These are phyloP conservation scores for Ormyrus thymus DNA, from an alignment of 2,888 invertebrate genomes.

Conservation along the genomic window DNA sequence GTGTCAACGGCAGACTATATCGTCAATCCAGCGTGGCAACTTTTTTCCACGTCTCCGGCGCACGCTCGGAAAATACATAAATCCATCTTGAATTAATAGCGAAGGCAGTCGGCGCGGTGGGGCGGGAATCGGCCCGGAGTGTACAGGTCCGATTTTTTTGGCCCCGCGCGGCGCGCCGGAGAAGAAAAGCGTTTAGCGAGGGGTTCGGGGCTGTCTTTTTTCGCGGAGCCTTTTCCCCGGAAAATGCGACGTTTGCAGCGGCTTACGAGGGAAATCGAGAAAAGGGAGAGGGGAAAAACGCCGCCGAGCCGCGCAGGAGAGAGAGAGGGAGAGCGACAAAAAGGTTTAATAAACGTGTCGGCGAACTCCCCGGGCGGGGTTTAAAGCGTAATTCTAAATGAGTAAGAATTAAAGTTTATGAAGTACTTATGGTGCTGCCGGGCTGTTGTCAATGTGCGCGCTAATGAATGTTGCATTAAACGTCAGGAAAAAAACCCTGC, in stretches of 20 bases:
- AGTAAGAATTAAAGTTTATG: conserved; percentile 39
- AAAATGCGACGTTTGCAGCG: conserved; percentile 43
- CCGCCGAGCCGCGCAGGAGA: not conserved
- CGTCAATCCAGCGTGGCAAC: not conserved
- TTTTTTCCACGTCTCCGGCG: not conserved
- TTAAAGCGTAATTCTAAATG: conserved; percentile 24
- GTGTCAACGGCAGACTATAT: conserved; percentile 2
- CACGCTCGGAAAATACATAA: not conserved
- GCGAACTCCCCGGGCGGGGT: conserved; percentile 6
- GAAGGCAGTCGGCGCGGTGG: not conserved
- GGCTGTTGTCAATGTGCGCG: conserved; percentile 13
- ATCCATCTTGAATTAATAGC: conserved; percentile 21
- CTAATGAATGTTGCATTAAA: conserved; percentile 30
- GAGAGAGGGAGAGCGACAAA: conserved; percentile 17
- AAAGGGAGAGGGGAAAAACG: not conserved
- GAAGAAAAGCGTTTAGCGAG: conserved; percentile 44
- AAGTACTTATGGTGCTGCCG: conserved; percentile 6
- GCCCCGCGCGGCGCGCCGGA: not conserved
- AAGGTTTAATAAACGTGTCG: conserved; percentile 44
- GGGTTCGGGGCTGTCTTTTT: conserved; percentile 18
- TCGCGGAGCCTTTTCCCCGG: not conserved
- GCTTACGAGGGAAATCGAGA: conserved; percentile 18
- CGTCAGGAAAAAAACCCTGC: not conserved
- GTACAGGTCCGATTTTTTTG: conserved; percentile 1
- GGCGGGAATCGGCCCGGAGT: not conserved